A percentile compares a stretch with the other conserved stretches of the same genome.
These are phyloP conservation scores for Orientallactaga sibirica DNA, from an alignment of 2,797 vertebrate genomes.

Conservation along the genomic window DNA sequence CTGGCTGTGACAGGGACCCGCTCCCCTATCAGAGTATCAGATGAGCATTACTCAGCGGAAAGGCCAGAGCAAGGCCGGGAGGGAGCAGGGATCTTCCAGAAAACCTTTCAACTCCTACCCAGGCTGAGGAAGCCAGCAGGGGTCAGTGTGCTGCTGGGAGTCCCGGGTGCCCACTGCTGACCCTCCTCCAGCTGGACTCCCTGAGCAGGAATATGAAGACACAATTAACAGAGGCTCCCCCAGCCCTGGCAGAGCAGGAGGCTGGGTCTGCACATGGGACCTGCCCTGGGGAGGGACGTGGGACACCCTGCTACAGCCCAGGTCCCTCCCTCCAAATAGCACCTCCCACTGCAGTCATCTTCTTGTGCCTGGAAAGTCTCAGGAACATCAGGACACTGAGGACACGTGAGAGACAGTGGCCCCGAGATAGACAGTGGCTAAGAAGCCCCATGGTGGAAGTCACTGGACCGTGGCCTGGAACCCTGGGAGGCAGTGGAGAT, in stretches of 20 bases:
- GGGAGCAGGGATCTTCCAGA: neutral
- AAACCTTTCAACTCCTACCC: too few relatives aligned
- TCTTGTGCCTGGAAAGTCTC: neutral
- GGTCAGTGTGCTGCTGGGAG: neutral
- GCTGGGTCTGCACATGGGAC: neutral
- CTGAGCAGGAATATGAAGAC: neutral
- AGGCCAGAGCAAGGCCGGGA: neutral
- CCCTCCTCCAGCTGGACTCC: neutral
- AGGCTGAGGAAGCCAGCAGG: neutral
- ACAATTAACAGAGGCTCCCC: neutral
- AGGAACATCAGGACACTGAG: neutral
- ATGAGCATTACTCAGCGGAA: conserved; percentile 47
- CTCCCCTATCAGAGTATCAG: neutral
- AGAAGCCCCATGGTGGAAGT: too few relatives aligned
- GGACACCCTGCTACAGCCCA: neutral
- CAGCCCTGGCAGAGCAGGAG: neutral
- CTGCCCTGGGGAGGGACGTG: neutral
- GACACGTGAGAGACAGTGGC: neutral
- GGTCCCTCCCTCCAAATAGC: neutral
- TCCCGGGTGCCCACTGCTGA: neutral
- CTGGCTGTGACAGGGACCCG: neutral
- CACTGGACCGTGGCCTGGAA: neutral
- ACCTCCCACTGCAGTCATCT: neutral
- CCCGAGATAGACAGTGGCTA: neutral
- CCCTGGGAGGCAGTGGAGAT: neutral